Conservation (phyloP, 2,888 invertebrate species). For the Falcaria lacertinaria region DNA sequence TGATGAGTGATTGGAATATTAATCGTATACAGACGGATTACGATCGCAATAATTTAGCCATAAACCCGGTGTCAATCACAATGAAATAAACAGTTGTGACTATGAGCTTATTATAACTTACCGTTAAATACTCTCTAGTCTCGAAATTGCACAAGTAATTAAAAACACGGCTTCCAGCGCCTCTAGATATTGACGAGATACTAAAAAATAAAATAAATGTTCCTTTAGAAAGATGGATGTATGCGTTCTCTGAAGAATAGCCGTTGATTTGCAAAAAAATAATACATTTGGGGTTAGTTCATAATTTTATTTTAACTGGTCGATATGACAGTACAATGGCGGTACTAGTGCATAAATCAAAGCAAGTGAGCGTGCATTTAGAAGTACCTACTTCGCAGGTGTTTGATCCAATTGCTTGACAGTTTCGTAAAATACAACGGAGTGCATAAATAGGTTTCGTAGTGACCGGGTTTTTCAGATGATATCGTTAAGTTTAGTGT, state of each 20-base stretch:
- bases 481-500: constrained; percentile 3
- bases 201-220: not conserved
- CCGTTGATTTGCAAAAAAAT: constrained; percentile 31
- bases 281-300: constrained; percentile 54
- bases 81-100: not conserved
- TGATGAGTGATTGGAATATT: constrained; percentile 1
- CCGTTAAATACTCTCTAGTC: not conserved
- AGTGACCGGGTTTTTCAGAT: not conserved
- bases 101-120: not conserved
- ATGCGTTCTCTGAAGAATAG: constrained; percentile 1
- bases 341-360: constrained; percentile 60
- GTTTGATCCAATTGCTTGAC: constrained; percentile 28
- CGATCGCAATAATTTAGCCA: constrained; percentile 13
- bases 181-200: not conserved
- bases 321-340: constrained; percentile 65
- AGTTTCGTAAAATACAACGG: not conserved
- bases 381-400: constrained; percentile 42
- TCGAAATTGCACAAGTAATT: constrained; percentile 1
- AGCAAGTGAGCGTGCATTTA: constrained; percentile 60
- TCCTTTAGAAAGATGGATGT: not conserved
- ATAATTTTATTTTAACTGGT: constrained; percentile 52
- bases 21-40: constrained; percentile 4
- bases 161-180: not conserved
- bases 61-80: constrained; percentile 16
- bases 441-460: constrained; percentile 1